These are phyloP conservation scores for Poeciliopsis infans DNA, from an alignment of 2,797 vertebrate genomes.

Conservation along the genomic window DNA sequence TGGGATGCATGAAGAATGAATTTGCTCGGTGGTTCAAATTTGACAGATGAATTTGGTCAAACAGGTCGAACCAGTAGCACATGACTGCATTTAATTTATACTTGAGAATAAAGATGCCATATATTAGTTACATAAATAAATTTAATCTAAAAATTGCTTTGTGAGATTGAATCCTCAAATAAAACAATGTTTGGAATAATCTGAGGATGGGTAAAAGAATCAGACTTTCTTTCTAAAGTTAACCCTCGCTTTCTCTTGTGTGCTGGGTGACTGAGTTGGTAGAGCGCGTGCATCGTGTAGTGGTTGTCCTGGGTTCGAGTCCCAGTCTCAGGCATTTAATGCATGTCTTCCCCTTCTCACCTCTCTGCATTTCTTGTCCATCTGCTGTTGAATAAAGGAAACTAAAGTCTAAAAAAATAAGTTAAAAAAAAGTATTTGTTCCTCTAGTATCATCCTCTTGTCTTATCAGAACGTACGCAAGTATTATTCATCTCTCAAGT, in stretches of 20 bases:
- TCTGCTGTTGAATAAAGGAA: no score
- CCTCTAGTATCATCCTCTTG: slow-evolving; percentile 28
- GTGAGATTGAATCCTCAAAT: not conserved
- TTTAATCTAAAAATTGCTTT: not conserved
- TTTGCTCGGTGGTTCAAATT: slow-evolving; percentile 37
- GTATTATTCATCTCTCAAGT: slow-evolving; percentile 59
- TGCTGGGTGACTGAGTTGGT: no score
- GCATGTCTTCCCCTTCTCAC: no score
- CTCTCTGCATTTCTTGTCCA: no score
- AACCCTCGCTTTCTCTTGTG: no score
- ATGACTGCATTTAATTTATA: slow-evolving; percentile 4
- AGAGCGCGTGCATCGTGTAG: no score
- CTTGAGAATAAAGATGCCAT: slow-evolving; percentile 20
- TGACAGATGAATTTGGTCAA: slow-evolving; percentile 39
- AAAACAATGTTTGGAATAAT: slow-evolving; percentile 24
- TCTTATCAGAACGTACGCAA: slow-evolving; percentile 40
- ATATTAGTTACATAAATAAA: not conserved
- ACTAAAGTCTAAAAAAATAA: slow-evolving; percentile 16
- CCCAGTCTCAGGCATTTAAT: no score
- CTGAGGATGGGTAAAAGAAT: not conserved
- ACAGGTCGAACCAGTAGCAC: slow-evolving; percentile 24
- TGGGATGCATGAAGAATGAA: slow-evolving; percentile 64
- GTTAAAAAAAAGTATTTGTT: not conserved
- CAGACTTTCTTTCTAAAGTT: no score
- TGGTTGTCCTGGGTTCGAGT: no score